These are phyloP conservation scores for Heliocidaris erythrogramma DNA, from an alignment of 35 echinoderm and acorn worm genomes.

Conservation along the genomic window DNA sequence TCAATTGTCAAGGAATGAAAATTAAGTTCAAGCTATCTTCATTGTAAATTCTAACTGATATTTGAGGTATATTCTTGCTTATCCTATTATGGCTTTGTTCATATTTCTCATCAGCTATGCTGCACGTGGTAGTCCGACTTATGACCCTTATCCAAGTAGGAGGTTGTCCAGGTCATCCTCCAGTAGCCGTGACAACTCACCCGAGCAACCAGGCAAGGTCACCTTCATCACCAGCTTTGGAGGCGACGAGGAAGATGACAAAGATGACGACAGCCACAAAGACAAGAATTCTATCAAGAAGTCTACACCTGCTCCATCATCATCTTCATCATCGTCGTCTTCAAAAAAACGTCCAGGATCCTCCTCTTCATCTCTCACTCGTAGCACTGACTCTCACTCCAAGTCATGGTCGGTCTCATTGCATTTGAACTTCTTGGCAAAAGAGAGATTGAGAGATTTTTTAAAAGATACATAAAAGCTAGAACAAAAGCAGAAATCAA, in stretches of 20 bases:
- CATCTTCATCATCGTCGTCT: background rate
- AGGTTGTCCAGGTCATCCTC: conserved; percentile 72
- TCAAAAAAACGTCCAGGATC: conserved; percentile 12
- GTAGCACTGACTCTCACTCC: conserved; percentile 68
- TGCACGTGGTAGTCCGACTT: conserved; percentile 86
- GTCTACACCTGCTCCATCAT: background rate
- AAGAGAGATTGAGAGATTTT: background rate
- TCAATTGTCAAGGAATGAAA: no score
- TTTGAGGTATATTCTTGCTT: no score
- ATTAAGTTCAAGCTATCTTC: no score
- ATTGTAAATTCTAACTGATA: no score
- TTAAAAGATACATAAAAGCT: background rate
- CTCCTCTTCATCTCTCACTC: conserved; percentile 51
- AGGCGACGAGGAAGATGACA: conserved; percentile 65
- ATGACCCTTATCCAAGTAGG: conserved; percentile 67
- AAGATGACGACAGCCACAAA: conserved; percentile 31
- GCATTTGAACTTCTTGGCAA: conserved; percentile 15
- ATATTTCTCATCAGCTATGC: conserved; percentile 74
- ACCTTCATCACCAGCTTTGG: conserved; percentile 99
- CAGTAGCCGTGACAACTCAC: conserved; percentile 79
- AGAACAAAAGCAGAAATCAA: background rate
- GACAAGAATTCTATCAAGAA: conserved; percentile 17
- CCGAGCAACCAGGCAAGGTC: conserved; percentile 84
- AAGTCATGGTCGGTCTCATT: conserved; percentile 95
- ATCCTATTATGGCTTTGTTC: no score